Percentiles rank a stretch among this genome's conserved stretches.
Evolutionary conservation across 2,113 vertebrate species (phyloP).

Genomic region (Alexandromys fortis): DNA sequence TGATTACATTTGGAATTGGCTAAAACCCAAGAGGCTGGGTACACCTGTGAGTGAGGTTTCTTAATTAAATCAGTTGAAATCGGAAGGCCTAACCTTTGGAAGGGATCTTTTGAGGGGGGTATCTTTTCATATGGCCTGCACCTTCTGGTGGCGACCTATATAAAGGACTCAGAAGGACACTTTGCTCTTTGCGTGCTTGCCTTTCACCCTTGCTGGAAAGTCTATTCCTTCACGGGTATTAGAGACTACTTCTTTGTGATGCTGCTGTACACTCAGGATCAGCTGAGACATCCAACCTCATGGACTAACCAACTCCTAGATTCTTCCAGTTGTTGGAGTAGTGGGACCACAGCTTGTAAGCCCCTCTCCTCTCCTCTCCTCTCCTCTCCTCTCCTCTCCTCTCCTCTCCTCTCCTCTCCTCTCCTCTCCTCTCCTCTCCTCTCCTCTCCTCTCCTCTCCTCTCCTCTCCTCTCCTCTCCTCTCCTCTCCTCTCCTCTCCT

Average conservation of each 20-base stretch:
- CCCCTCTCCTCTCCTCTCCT: not conserved
- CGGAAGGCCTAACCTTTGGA: not conserved
- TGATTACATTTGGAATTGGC: not conserved
- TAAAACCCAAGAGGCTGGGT: not conserved
- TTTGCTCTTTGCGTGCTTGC: not conserved
- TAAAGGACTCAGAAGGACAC: not conserved
- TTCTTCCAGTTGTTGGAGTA: not conserved
- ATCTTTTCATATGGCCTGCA: not conserved
- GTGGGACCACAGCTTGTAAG: not conserved
- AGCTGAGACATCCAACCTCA: not conserved
- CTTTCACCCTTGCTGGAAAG: not conserved
- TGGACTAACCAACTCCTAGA: not conserved
- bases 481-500: too few relatives aligned
- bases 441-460: too few relatives aligned
- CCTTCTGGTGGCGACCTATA: not conserved
- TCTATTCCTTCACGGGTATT: not conserved
- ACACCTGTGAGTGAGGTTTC: not conserved
- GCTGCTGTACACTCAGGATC: not conserved
- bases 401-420: too few relatives aligned
- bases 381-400: too few relatives aligned
- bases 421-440: fast-evolving
- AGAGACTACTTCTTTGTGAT: not conserved
- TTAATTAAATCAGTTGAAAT: not conserved
- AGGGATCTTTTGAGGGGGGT: not conserved
- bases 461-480: too few relatives aligned